These are phyloP conservation scores for Luidia sarsii DNA, from an alignment of 53 echinoderm and acorn worm genomes.

Conservation along the genomic window DNA sequence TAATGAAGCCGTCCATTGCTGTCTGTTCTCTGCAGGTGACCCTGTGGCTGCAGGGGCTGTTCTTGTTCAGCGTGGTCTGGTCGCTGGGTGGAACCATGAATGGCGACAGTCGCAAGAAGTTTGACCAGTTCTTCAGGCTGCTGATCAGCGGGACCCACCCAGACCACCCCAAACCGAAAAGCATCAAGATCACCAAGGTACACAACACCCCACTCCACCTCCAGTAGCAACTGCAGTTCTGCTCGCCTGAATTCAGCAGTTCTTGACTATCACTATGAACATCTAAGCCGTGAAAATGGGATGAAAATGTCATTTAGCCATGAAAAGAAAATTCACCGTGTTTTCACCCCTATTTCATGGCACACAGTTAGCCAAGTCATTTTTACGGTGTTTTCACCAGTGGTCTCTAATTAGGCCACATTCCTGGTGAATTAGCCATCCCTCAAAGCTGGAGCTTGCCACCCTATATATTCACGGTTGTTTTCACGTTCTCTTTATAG, in stretches of 20 bases:
- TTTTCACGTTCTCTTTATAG: no score
- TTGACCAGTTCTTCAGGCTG: slow-evolving; percentile 94
- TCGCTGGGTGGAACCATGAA: slow-evolving; percentile 89
- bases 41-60: slow-evolving; percentile 96
- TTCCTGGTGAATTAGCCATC: no score
- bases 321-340: no score
- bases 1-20: no score
- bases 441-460: no score
- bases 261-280: neutral
- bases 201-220: neutral
- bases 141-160: slow-evolving; percentile 94
- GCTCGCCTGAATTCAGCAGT: neutral
- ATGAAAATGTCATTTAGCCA: no score
- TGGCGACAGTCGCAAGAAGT: slow-evolving; percentile 88
- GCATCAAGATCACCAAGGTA: slow-evolving; percentile 99
- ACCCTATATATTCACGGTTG: no score
- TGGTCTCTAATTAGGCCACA: no score
- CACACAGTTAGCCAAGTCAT: no score
- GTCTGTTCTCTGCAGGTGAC: slow-evolving; percentile 86
- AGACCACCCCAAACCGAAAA: slow-evolving; percentile 98
- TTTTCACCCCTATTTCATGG: no score
- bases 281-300: no score
- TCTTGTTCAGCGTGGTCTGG: slow-evolving; percentile 96
- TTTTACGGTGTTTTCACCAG: no score
- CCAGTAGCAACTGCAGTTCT: neutral